Conservation (phyloP, 2,113 vertebrate species). For the Pseudorasbora parva region DNA sequence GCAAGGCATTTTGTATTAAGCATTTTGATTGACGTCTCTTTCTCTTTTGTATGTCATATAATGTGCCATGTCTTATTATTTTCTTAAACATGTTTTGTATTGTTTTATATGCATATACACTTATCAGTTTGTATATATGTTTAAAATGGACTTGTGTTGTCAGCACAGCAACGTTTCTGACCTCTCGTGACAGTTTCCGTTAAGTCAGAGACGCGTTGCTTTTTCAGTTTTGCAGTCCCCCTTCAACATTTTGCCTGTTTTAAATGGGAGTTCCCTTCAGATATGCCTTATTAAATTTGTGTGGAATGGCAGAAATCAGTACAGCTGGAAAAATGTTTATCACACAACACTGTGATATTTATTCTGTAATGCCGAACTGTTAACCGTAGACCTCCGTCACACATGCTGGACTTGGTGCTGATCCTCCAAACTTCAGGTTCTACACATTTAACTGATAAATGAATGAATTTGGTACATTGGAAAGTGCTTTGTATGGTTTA, state of each 20-base stretch:
- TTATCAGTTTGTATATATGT: conserved; percentile 79
- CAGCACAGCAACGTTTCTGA: conserved; percentile 66
- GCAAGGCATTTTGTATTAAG: conserved; percentile 74
- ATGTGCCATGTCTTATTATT: conserved; percentile 76
- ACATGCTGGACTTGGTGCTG: conserved; percentile 3
- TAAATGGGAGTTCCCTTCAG: conserved; percentile 70
- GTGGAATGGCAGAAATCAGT: conserved; percentile 35
- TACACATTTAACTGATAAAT: not conserved
- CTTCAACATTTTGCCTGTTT: conserved; percentile 57
- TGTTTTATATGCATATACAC: conserved; percentile 77
- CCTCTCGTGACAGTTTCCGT: conserved; percentile 62
- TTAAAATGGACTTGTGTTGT: conserved; percentile 72
- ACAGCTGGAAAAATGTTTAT: conserved; percentile 10
- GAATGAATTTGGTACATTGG: conserved; percentile 26
- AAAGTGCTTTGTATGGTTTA: conserved; percentile 15
- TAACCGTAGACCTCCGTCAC: not conserved
- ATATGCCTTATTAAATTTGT: conserved; percentile 72
- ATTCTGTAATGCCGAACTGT: not conserved
- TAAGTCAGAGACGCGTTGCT: conserved; percentile 57
- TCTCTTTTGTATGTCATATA: conserved; percentile 72
- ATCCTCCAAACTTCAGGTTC: conserved; percentile 15
- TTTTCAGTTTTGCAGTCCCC: conserved; percentile 51
- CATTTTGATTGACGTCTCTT: conserved; percentile 76
- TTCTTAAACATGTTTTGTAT: conserved; percentile 73
- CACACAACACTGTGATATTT: conserved; percentile 48